Conservation (phyloP, 2,888 invertebrate genomes). For the Drosophila nr. fundita region DNA sequence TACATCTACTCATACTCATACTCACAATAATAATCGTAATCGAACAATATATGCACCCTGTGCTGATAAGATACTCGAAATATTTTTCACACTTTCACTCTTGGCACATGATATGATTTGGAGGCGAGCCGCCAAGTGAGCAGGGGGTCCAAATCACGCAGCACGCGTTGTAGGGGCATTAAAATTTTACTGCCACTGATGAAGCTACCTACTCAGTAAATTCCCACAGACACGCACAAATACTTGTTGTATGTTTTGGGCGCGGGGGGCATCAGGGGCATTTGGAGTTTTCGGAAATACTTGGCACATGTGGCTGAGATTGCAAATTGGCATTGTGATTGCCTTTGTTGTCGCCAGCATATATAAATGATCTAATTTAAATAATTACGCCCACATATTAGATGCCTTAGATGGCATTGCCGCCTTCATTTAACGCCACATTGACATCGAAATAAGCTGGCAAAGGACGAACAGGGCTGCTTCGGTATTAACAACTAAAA, state of each 20-base stretch:
- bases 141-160: constrained; percentile 54
- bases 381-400: constrained; percentile 75
- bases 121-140: not conserved
- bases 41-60: constrained; percentile 37
- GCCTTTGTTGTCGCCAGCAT: constrained; percentile 60
- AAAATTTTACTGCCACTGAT: constrained; percentile 67
- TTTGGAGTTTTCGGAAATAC: constrained; percentile 32
- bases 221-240: constrained; percentile 4
- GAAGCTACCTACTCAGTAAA: constrained; percentile 45
- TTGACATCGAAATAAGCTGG: constrained; percentile 36
- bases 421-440: constrained; percentile 62
- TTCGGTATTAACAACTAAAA: constrained; percentile 4
- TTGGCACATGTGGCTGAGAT: constrained; percentile 65
- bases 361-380: constrained; percentile 82
- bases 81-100: constrained; percentile 69
- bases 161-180: constrained; percentile 60
- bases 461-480: constrained; percentile 25
- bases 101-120: constrained; percentile 19
- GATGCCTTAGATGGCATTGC: constrained; percentile 52
- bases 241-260: not conserved
- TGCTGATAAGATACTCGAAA: constrained; percentile 69
- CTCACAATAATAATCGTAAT: constrained; percentile 28
- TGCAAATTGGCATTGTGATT: constrained; percentile 68
- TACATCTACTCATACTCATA: constrained; percentile 5
- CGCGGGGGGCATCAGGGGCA: not conserved